Evolutionary conservation across 2,113 vertebrate species (phyloP).

Genomic region (Xenotilapia flavipinnis): DNA sequence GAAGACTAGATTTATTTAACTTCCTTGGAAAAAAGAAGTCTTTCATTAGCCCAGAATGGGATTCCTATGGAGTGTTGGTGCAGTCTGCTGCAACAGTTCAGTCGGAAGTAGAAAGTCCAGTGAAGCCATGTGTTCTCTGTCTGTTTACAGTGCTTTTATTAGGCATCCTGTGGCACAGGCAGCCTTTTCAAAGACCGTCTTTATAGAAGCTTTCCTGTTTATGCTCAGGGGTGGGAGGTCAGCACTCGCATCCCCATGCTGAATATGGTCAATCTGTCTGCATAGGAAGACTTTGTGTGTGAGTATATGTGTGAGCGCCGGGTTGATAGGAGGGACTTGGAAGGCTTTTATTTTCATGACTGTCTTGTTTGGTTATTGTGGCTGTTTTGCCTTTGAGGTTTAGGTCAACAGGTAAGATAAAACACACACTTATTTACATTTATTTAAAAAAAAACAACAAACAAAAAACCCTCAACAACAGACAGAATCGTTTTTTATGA

Average conservation of each 20-base stretch:
- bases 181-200: constrained; percentile 68
- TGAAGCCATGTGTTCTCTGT: constrained; percentile 60
- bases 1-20: constrained; percentile 23
- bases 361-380: not conserved
- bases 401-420: not conserved
- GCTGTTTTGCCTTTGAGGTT: not conserved
- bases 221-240: constrained; percentile 68
- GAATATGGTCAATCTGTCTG: constrained; percentile 56
- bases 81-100: constrained; percentile 40
- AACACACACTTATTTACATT: not conserved
- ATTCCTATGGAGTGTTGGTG: constrained; percentile 40
- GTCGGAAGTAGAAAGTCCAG: constrained; percentile 42
- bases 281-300: constrained; percentile 43
- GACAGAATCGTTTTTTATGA: not conserved
- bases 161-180: constrained; percentile 68
- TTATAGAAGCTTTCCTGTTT: constrained; percentile 73
- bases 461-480: not conserved
- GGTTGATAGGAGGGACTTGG: not conserved
- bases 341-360: constrained; percentile 34
- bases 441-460: rapidly evolving
- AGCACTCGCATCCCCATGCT: constrained; percentile 54
- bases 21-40: constrained; percentile 23
- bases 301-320: not conserved
- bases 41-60: constrained; percentile 37
- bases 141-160: constrained; percentile 71